Evolutionary conservation across 2,113 vertebrate species (phyloP), one percentile per base, ranked within the genome.

Genomic region (Okapia johnstoni): DNA sequence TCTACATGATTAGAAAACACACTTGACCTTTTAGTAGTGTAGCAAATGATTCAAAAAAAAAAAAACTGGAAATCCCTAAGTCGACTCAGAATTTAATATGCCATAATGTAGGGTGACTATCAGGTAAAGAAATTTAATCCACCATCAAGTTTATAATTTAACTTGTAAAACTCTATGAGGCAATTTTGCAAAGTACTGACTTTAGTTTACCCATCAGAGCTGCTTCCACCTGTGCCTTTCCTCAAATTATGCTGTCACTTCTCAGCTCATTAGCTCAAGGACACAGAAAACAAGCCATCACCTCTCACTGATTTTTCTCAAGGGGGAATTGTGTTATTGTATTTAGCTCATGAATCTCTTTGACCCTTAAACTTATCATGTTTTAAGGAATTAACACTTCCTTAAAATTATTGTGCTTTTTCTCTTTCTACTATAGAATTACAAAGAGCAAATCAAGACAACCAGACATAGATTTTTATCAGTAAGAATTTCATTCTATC

Each of bases 201-300:
- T 93, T 92, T 92, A 43, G 58, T 88, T 93, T 88, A 91, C 23
- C 43, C 36, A 21, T 55, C 63, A 92, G 73, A 90, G 36, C 50
- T 95, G 43, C 85, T 94, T 77, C 96, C 80, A 90, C 87, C 80
- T 95, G 88, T 85, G 80, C 36, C n/a, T 97, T 33, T 97, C 36
- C 76, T 96, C 96, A 96, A 97, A 94, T 97, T 97, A 95, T 92
- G 86, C 89, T 85, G 81, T 87, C 83, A 83, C 77, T 84, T 93
- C 60, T 94, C 63, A 70, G 70, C 54, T 97, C 88, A 92, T 97
- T 96, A 96, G 85, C 83, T 96, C 76, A 95, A 97, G 96, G 95
- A 86, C 92, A 96, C 12, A 66, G 55, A 91, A 93, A 90, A 86
- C 36, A 93, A 93, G 33, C 28, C 85, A 55, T 85, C 79, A 76